Base-by-base conservation (phyloP, 2,113 vertebrate genomes). In the Bubo scandiacus region DNA sequence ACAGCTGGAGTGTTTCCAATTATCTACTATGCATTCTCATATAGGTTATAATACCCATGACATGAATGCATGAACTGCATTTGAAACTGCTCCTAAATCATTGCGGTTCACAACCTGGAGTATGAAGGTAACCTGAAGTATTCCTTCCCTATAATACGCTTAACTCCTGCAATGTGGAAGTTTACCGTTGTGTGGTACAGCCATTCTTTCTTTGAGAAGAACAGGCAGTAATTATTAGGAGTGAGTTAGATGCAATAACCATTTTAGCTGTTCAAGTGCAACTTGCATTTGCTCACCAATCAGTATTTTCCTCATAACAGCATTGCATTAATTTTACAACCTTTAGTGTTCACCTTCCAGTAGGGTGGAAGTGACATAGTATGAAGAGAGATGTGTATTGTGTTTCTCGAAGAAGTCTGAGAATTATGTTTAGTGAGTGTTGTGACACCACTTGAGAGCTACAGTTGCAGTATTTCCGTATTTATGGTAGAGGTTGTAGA, bases 1-100 rank as follows among this genome's bases (percentile, higher is more conserved):
- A 57, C 81, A 94, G 36, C 91, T 97, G 89, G 81, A 77, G 19
- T 65, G 62, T 91, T 97, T 96, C 73, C 73, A 75, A 0, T 89
- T 91, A 75, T 10, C 87, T 90, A 2, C 58, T 63, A 5, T 63
- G 40, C 26, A 10, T 84, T 81, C 73, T 86, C 2, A 0, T 71
- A 34, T 30, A 68, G 49, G 12, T 91, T 79, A 58, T 89, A 78
- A 65, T 81, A 84, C 86, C n/a, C 47, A 43, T 61, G 87, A 63
- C 43, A 49, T 15, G 11, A 87, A 79, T 79, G 77, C 43, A 45
- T 72, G 73, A 92, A 57, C 65, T 74, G 73, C 20, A 19, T 77
- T 87, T 79, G 43, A 82, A 85, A 38, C 73, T 36, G 11, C 70
- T 75, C 18, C 61, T 92, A 20, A 87, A 57, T 87, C 25, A 14